Conservation (phyloP, 1,140 invertebrate genomes). For the Heliconius hewitsoni region DNA sequence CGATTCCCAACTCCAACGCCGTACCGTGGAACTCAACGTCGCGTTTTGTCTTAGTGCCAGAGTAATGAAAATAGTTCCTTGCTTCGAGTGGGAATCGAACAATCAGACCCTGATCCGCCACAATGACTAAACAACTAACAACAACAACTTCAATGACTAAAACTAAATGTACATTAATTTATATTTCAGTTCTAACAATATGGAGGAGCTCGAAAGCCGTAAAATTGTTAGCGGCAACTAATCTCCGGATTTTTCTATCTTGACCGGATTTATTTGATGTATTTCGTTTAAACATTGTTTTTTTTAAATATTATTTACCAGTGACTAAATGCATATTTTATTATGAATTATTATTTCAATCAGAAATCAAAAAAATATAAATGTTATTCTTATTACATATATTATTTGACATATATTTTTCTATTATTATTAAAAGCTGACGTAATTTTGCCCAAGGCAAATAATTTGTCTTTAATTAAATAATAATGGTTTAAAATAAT, state of each 20-base stretch:
- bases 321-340: constrained; percentile 1
- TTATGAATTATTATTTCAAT: background rate
- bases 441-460: background rate
- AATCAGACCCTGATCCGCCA: no score
- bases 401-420: background rate
- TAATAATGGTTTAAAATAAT: background rate
- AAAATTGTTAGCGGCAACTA: constrained; percentile 79
- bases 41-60: no score
- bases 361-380: background rate
- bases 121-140: no score
- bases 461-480: background rate
- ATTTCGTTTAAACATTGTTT: background rate
- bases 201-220: constrained; percentile 75
- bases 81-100: background rate
- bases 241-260: constrained; percentile 36
- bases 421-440: background rate
- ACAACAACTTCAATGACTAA: no score
- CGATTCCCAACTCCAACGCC: background rate
- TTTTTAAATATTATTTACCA: constrained; percentile 8
- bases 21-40: background rate
- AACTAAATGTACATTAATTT: background rate
- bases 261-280: background rate
- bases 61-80: background rate
- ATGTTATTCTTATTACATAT: background rate
- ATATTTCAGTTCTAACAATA: constrained; percentile 71